phyloP scores from a whole-genome alignment of 2,888 invertebrate species.

The Taenaris catops region DNA sequence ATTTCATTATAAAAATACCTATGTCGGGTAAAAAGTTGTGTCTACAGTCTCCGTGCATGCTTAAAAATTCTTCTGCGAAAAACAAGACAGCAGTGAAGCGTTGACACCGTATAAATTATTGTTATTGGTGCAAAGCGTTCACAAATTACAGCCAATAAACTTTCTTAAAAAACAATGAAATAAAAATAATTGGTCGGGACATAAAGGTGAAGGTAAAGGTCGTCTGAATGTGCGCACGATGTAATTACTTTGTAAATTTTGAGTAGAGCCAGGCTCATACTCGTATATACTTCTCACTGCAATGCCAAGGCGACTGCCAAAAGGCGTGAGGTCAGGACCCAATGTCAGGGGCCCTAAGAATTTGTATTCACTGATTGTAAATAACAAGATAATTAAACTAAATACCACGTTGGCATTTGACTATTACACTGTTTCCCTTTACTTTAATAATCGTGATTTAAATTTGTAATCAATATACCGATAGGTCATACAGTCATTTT shows the following conservation, averaged over 20 bases:
- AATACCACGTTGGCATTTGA: slow-evolving; percentile 7
- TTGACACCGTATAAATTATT: slow-evolving; percentile 18
- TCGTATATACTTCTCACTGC: slow-evolving; percentile 45
- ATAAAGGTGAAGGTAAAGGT: slow-evolving; percentile 41
- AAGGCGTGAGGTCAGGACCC: slow-evolving; percentile 63
- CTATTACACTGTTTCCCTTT: slow-evolving; percentile 1
- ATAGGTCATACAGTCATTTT: too few relatives aligned
- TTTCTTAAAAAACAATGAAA: slow-evolving; percentile 24
- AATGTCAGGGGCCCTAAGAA: slow-evolving; percentile 76
- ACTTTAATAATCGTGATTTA: too few relatives aligned
- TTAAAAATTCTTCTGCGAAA: slow-evolving; percentile 11
- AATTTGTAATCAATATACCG: too few relatives aligned
- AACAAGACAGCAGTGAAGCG: slow-evolving; percentile 7
- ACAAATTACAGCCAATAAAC: slow-evolving; percentile 19
- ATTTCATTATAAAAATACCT: too few relatives aligned
- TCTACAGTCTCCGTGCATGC: slow-evolving; percentile 6
- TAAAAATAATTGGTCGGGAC: slow-evolving; percentile 24
- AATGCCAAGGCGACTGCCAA: slow-evolving; percentile 76
- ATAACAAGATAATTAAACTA: slow-evolving; percentile 12
- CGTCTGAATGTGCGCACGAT: slow-evolving; percentile 28
- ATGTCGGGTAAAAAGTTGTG: too few relatives aligned
- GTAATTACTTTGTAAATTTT: slow-evolving; percentile 45
- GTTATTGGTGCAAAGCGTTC: slow-evolving; percentile 18
- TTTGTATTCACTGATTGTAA: slow-evolving; percentile 31
- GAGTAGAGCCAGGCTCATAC: slow-evolving; percentile 37